Conservation (phyloP, 2,888 invertebrate genomes). For the Eurytoma adleriae region DNA sequence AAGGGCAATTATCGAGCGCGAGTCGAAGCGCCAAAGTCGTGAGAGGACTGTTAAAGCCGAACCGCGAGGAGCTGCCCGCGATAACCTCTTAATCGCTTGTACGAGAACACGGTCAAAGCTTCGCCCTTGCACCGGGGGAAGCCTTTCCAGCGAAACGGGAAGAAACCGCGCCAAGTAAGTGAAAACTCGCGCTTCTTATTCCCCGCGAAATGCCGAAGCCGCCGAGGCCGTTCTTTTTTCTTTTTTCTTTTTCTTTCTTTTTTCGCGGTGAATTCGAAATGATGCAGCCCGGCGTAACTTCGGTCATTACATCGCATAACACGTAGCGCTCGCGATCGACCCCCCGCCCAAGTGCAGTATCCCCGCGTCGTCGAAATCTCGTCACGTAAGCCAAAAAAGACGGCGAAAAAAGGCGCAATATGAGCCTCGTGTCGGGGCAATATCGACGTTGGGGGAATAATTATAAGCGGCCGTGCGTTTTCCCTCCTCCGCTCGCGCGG, state of each 20-base stretch:
- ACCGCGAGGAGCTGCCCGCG: conserved; percentile 57
- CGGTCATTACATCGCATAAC: neutral
- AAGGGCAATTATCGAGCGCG: conserved; percentile 63
- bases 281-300: neutral
- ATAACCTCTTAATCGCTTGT: conserved; percentile 74
- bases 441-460: conserved; percentile 69
- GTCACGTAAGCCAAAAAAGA: neutral
- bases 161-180: neutral
- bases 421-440: conserved; percentile 57
- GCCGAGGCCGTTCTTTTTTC: no score
- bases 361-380: neutral
- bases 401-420: neutral
- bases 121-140: neutral
- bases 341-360: no score
- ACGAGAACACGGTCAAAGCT: neutral
- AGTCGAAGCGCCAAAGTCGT: conserved; percentile 72
- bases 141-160: neutral
- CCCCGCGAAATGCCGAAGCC: no score
- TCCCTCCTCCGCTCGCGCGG: conserved; percentile 2
- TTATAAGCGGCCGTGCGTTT: conserved; percentile 68
- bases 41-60: conserved; percentile 73
- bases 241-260: no score
- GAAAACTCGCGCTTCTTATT: neutral
- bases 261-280: no score
- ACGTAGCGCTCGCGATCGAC: no score